These are phyloP conservation scores for Calyptommatus sinebrachiatus DNA, from an alignment of 2,113 vertebrate genomes.

Conservation along the genomic window DNA sequence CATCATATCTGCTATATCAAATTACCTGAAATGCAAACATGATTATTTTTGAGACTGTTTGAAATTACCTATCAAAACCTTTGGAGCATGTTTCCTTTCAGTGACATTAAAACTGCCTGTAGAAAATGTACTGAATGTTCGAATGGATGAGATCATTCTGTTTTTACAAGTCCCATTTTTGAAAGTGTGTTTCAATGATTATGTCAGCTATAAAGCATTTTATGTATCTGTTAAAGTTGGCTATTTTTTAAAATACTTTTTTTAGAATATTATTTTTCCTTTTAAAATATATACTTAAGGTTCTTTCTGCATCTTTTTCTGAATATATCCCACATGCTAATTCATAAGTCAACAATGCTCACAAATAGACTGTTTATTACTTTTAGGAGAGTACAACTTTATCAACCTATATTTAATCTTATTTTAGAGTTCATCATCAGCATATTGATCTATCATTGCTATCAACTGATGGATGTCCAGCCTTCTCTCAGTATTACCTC, in stretches of 20 bases:
- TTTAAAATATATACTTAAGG: not conserved
- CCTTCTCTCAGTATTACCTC: no score
- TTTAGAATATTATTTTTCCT: not conserved
- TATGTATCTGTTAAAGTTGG: not conserved
- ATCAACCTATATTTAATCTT: no score
- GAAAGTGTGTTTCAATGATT: not conserved
- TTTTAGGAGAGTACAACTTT: no score
- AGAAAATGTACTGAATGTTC: not conserved
- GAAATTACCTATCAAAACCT: not conserved
- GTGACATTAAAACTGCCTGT: not conserved
- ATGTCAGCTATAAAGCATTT: not conserved
- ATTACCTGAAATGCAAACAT: not conserved
- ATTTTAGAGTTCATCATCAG: no score
- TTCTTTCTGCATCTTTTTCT: no score
- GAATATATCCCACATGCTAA: no score
- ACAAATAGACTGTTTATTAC: no score
- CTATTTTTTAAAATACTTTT: not conserved
- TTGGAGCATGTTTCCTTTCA: not conserved
- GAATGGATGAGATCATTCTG: accelerated
- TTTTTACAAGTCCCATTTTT: not conserved
- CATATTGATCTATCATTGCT: no score
- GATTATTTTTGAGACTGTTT: not conserved
- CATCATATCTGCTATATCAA: not conserved
- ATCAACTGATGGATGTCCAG: no score
- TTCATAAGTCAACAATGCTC: no score